Evolutionary conservation across 23 tunicate genomes (phyloP), one percentile per base, ranked within the genome.

Genomic region (Diplosoma virens): DNA sequence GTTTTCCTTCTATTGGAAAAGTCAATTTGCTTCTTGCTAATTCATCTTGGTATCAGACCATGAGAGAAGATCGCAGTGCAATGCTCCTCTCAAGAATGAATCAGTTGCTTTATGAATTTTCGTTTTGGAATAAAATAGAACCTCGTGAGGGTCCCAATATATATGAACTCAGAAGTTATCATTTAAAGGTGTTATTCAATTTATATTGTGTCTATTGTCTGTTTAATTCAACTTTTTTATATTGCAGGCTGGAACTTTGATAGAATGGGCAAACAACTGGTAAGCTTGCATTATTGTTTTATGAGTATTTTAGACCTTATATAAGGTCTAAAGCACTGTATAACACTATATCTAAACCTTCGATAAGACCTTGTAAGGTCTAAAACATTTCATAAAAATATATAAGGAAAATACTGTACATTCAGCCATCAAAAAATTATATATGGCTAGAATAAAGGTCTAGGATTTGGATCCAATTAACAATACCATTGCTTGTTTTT

Each of bases 201-300:
- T 16, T 45, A 9, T 45, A 45, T 16, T 45, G 11, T 11, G 20
- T 41, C 11, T 41, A 41, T 41, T 41, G 50, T 41, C 14, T 41
- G 50, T 14, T 7, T 14, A 41, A 41, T 41, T 9, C 50, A 41
- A 41, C 50, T 55, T 11, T 26, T 37, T 71, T 77, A 2, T 78
- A 70, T 90, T 90, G 7, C 79, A 90, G 97, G 90, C 97, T 79
- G 97, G 97, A 59, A 90, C 97, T 3, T 26, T 90, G 82, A 73
- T 90, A 7, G 97, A 90, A 73, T 90, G 97, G 97, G 97, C 97
- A 65, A 90, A 90, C 79, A 84, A 76, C 74, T 90, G 97, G 97
- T 90, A 30, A 58, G 92, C 52, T 2, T 70, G 33, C 56, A 70
- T 6, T 4, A 23, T 64, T 6, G 16, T 64, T 64, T 64, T 64